These are phyloP conservation scores for Fulica atra DNA, from an alignment of 2,113 vertebrate genomes.

Conservation along the genomic window DNA sequence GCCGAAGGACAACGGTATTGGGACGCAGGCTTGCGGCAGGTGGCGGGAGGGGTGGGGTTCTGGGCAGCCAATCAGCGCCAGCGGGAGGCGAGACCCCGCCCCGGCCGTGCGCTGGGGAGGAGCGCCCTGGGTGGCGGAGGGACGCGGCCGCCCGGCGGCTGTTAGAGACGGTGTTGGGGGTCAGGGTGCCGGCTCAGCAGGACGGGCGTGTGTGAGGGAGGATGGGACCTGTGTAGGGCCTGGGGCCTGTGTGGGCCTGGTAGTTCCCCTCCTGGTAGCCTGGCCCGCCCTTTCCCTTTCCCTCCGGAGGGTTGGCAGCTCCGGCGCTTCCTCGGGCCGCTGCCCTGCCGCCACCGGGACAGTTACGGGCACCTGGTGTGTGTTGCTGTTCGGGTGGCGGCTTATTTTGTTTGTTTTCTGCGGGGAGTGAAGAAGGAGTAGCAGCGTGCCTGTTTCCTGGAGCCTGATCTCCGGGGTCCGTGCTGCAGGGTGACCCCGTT, in stretches of 20 bases:
- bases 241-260: too few species aligned
- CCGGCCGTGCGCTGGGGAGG: background rate
- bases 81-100: fast-evolving
- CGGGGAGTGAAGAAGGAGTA: fast-evolving
- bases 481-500: background rate
- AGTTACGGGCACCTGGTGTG: fast-evolving
- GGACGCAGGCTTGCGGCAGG: fast-evolving
- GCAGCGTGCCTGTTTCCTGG: background rate
- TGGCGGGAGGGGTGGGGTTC: fast-evolving
- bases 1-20: fast-evolving
- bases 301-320: fast-evolving
- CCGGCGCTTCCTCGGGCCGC: background rate
- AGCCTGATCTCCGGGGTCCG: fast-evolving
- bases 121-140: too few species aligned
- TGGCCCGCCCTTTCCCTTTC: fast-evolving
- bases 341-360: too few species aligned
- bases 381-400: background rate
- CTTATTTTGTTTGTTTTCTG: too few species aligned
- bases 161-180: too few species aligned
- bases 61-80: background rate
- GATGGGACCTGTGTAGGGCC: too few species aligned
- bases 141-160: too few species aligned
- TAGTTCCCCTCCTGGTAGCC: fast-evolving
- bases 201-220: background rate
- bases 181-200: too few species aligned